Evolutionary conservation across 2,113 vertebrate species (phyloP), one percentile per base, ranked within the genome.

Genomic region (Polyodon spathula): DNA sequence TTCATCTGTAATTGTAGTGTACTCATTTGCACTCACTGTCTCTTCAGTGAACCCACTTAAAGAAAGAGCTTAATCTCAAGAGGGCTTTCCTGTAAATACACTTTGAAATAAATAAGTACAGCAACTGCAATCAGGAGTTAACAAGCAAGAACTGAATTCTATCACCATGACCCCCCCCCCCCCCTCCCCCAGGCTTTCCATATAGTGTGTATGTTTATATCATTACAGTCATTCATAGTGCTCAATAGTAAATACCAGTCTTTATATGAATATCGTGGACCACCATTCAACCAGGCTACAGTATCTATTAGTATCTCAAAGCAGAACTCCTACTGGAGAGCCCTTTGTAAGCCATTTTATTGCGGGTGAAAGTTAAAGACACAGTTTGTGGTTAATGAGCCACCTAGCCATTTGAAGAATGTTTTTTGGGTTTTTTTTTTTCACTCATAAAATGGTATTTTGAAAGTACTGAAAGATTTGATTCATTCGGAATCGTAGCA

Each of bases 401-500:
- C 4, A 3, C 55, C 66, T 37, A 57, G 53, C 48, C 14, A 60
- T 44, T 6, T 17, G 39, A 73, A 56, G 64, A 68, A 71, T 41
- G 39, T 0, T 0, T 60, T 67, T 71, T 74, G 53, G n/a, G n/a
- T 48, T 70, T 56, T n/a, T 0, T 0, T 60, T 67, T 71, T 74
- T 55, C n/a, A n/a, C 46, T 70, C 54, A 37, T 14, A 66, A 59
- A 71, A 62, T 1, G 39, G 8, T 14, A 71, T 54, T 56, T 46
- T 37, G 59, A 63, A 66, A 71, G 2, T 1, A 12, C 44, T 55
- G 55, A 64, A 75, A 62, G 27, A 56, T 40, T 69, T 67, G 16
- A 66, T 57, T 66, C 54, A 67, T 50, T 50, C 42, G 54, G 61
- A 71, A 77, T 61, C 7, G 46, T 6, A 8, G 6, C 0, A 11